Evolutionary conservation across 2,113 vertebrate species (phyloP).

Genomic region (Saguinus imperator): DNA sequence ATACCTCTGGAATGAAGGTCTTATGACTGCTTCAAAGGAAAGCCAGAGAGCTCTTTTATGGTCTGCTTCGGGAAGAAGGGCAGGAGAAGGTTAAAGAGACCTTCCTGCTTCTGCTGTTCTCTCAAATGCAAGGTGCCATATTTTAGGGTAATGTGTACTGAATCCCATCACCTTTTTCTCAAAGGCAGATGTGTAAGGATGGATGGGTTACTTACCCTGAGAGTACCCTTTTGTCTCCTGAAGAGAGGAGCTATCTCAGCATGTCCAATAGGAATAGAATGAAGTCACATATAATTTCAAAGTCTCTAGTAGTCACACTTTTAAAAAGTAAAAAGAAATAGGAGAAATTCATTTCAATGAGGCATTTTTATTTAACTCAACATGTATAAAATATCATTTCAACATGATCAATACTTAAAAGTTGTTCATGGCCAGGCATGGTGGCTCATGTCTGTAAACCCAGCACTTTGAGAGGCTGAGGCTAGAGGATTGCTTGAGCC

Average conservation of each 20-base stretch:
- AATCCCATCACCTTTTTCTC: too few species aligned
- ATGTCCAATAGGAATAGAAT: not conserved
- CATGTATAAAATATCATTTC: not conserved
- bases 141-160: too few species aligned
- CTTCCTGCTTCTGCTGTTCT: not conserved
- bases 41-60: not conserved
- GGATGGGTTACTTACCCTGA: not conserved
- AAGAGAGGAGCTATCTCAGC: not conserved
- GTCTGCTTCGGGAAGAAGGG: not conserved
- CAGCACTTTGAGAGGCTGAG: too few species aligned
- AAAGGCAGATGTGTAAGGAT: not conserved
- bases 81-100: not conserved
- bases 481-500: too few species aligned
- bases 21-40: not conserved
- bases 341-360: conserved; percentile 29
- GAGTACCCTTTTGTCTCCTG: not conserved
- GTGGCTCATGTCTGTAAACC: too few species aligned
- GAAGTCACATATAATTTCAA: not conserved
- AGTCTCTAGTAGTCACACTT: not conserved
- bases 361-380: conserved; percentile 5
- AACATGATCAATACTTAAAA: not conserved
- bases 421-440: not conserved
- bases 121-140: not conserved
- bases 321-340: not conserved
- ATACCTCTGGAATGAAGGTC: not conserved